A percentile compares a stretch with the other conserved stretches of the same genome.
phyloP scores from a whole-genome alignment of 2,797 vertebrate genomes.

The Labroides dimidiatus region DNA sequence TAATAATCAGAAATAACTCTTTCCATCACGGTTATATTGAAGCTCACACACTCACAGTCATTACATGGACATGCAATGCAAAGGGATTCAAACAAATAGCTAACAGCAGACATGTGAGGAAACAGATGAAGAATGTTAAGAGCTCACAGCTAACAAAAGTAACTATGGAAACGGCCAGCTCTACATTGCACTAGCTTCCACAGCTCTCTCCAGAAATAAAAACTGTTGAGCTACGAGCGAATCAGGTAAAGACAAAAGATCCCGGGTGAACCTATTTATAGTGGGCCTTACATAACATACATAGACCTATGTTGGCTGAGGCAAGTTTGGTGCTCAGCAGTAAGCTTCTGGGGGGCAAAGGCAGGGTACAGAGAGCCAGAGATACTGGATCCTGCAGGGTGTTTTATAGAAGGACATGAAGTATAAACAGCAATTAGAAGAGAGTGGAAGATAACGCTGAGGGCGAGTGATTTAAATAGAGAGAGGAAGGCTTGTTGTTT shows the following conservation, averaged over 20 bases:
- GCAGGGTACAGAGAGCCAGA: slow-evolving; percentile 47
- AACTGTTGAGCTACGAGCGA: slow-evolving; percentile 89
- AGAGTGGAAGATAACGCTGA: slow-evolving; percentile 30
- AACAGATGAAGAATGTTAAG: slow-evolving; percentile 87
- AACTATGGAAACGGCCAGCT: slow-evolving; percentile 90
- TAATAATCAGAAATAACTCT: slow-evolving; percentile 66
- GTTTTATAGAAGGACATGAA: slow-evolving; percentile 46
- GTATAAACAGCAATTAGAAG: slow-evolving; percentile 59
- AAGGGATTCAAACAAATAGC: slow-evolving; percentile 80
- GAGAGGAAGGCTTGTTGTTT: slow-evolving; percentile 37
- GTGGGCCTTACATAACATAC: slow-evolving; percentile 88
- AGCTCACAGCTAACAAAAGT: slow-evolving; percentile 88
- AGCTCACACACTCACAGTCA: slow-evolving; percentile 47
- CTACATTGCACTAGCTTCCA: slow-evolving; percentile 86
- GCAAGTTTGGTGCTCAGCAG: slow-evolving; percentile 73
- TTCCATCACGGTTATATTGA: slow-evolving; percentile 55
- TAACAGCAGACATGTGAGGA: slow-evolving; percentile 83
- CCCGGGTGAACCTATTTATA: slow-evolving; percentile 89
- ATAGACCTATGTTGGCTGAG: slow-evolving; percentile 81
- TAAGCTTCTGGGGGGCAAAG: slow-evolving; percentile 64
- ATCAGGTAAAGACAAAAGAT: slow-evolving; percentile 93
- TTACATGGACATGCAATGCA: slow-evolving; percentile 66
- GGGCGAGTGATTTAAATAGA: slow-evolving; percentile 45
- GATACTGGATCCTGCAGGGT: slow-evolving; percentile 46
- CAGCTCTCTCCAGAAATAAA: slow-evolving; percentile 89